These are phyloP conservation scores for Drosophila borborema DNA, from an alignment of 2,888 invertebrate genomes.

Conservation along the genomic window DNA sequence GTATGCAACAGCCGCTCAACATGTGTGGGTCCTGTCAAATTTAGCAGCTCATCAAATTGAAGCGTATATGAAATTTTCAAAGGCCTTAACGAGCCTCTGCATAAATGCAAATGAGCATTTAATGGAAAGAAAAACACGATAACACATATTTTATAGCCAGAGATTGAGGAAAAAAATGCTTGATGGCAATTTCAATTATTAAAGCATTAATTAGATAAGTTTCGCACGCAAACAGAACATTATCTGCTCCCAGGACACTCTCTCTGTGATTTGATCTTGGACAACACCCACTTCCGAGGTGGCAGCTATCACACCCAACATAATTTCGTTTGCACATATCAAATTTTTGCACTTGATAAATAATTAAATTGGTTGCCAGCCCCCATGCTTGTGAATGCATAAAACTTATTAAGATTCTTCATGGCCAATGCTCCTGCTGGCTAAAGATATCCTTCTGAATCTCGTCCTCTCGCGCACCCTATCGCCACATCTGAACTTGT, in stretches of 20 bases:
- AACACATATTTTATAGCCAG: background rate
- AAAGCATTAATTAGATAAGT: conserved; percentile 70
- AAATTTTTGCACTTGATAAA: conserved; percentile 52
- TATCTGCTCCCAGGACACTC: conserved; percentile 15
- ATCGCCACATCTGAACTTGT: background rate
- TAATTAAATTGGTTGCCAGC: conserved; percentile 54
- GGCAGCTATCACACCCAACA: conserved; percentile 17
- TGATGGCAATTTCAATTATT: conserved; percentile 66
- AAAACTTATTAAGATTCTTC: conserved; percentile 54
- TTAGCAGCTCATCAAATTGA: conserved; percentile 55
- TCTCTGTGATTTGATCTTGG: conserved; percentile 16
- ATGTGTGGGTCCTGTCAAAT: conserved; percentile 36
- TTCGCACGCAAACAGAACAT: conserved; percentile 28
- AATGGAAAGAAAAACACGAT: conserved; percentile 26
- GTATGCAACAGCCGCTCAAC: conserved; percentile 26
- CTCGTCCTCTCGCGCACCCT: background rate
- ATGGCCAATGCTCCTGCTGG: conserved; percentile 26
- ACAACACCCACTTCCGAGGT: conserved; percentile 20
- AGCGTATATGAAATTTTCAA: conserved; percentile 46
- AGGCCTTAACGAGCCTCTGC: conserved; percentile 38
- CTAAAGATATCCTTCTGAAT: background rate
- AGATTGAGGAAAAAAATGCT: conserved; percentile 1
- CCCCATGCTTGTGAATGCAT: conserved; percentile 45
- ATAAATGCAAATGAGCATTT: conserved; percentile 62
- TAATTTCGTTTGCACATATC: conserved; percentile 33